phyloP scores from a whole-genome alignment of 2,888 invertebrate species.

The Kryphioiulus occultus region DNA sequence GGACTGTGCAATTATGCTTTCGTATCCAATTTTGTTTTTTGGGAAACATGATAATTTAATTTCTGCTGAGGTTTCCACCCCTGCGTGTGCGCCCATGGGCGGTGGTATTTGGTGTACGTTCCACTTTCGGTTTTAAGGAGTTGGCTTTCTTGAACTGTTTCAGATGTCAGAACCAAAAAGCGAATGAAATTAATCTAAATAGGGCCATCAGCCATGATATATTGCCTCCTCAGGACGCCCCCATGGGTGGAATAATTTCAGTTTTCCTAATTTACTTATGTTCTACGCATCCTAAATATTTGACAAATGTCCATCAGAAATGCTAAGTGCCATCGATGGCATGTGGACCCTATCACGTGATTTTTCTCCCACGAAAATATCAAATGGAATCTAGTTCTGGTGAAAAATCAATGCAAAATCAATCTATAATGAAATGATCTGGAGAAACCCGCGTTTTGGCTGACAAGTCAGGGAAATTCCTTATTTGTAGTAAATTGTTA shows the following conservation, averaged over 20 bases:
- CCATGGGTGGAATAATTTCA: slow-evolving; percentile 3
- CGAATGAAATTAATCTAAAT: slow-evolving; percentile 11
- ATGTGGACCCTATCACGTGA: neutral
- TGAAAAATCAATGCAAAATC: no score
- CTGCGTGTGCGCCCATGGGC: neutral
- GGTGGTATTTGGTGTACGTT: neutral
- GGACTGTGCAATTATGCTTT: neutral
- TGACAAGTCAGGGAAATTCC: no score
- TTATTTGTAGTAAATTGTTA: no score
- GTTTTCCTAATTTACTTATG: neutral
- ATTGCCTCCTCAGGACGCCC: neutral
- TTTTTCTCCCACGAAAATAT: neutral
- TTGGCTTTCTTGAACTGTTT: neutral
- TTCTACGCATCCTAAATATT: neutral
- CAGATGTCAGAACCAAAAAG: neutral
- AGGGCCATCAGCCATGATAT: neutral
- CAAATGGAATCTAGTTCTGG: no score
- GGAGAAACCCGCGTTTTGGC: no score
- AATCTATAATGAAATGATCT: no score
- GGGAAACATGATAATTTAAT: neutral
- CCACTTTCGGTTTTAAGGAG: slow-evolving; percentile 1
- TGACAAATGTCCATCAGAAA: neutral
- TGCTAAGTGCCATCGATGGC: neutral
- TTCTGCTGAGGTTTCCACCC: neutral
- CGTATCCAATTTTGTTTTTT: neutral